These are phyloP conservation scores for Conomelus anceps DNA, from an alignment of 2,888 invertebrate genomes.

Conservation along the genomic window DNA sequence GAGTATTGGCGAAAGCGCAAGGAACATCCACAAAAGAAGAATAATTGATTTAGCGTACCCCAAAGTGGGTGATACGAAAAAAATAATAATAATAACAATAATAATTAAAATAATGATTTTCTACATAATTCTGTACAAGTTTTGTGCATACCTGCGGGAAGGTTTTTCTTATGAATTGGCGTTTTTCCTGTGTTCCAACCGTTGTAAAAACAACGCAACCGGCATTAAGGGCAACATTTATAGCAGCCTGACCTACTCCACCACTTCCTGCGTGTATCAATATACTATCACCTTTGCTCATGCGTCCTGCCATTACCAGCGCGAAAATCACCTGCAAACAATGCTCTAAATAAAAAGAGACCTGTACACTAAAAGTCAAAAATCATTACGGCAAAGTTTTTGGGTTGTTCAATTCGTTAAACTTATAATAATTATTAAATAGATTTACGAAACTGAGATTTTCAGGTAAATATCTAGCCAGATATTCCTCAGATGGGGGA, in stretches of 20 bases:
- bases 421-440: no score
- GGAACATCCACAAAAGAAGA: no score
- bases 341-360: constrained; percentile 59
- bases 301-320: constrained; percentile 49
- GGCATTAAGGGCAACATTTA: constrained; percentile 57
- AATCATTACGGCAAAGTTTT: no score
- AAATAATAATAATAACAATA: no score
- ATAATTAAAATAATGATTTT: not conserved
- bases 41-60: no score
- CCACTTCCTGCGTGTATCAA: constrained; percentile 58
- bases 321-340: constrained; percentile 52
- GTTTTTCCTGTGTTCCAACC: constrained; percentile 59
- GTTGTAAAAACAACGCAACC: constrained; percentile 64
- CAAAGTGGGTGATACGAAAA: no score
- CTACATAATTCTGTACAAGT: not conserved
- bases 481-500: no score
- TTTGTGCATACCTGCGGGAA: constrained; percentile 46
- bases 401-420: no score
- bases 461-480: no score
- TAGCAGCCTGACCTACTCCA: constrained; percentile 73
- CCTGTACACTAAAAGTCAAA: no score
- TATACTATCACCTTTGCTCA: constrained; percentile 44
- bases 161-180: constrained; percentile 51
- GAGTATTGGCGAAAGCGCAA: no score
- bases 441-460: no score